Percentiles rank a stretch among this genome's conserved stretches.
These are phyloP conservation scores for Sciurus carolinensis DNA, from an alignment of 2,797 vertebrate species.

Conservation along the genomic window DNA sequence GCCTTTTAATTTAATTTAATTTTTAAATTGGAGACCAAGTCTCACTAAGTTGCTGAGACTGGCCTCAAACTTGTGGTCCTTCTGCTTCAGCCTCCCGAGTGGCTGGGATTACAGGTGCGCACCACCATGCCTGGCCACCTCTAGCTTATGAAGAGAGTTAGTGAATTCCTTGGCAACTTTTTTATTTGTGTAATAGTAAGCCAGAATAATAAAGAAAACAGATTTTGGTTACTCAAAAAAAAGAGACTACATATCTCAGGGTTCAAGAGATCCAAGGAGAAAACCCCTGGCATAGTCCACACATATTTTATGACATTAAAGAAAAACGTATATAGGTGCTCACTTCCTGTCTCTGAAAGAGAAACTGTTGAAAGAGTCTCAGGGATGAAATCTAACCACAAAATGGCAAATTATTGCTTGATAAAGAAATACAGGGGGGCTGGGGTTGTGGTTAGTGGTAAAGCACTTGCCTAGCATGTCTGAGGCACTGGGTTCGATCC, in stretches of 20 bases:
- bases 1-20: background rate
- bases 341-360: background rate
- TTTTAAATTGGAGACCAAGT: background rate
- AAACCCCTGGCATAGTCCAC: background rate
- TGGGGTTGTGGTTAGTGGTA: no score
- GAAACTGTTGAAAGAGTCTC: background rate
- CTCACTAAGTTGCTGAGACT: background rate
- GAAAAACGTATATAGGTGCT: background rate
- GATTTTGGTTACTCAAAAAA: background rate
- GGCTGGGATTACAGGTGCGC: background rate
- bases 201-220: background rate
- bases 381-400: background rate
- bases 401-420: background rate
- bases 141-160: constrained; percentile 1
- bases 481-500: no score
- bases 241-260: background rate
- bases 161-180: background rate
- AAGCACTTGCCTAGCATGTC: no score
- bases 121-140: background rate
- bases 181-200: background rate
- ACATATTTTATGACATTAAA: background rate
- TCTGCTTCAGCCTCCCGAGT: background rate
- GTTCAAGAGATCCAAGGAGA: background rate
- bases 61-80: background rate
- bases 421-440: background rate